Evolutionary conservation across 2,888 invertebrate species (phyloP).

Genomic region (Mythimna pallens): DNA sequence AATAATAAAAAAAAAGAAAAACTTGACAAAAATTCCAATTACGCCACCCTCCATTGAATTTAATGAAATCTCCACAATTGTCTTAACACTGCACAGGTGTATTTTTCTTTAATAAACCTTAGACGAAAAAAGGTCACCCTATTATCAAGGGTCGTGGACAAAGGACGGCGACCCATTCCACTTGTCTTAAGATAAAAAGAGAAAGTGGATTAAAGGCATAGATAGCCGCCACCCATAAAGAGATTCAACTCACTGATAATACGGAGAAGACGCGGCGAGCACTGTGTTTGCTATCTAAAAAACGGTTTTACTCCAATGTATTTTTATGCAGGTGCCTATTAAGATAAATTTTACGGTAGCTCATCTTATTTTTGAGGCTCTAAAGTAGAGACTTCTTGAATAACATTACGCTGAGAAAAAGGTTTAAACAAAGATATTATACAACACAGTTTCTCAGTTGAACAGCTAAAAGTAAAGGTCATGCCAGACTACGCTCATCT

Average conservation of each 20-base stretch:
- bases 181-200: conserved; percentile 84
- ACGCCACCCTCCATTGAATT: conserved; percentile 77
- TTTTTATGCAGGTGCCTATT: conserved; percentile 73
- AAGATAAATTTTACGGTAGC: conserved; percentile 71
- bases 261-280: conserved; percentile 62
- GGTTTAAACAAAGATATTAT: conserved; percentile 43
- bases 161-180: conserved; percentile 81
- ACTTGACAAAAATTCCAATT: conserved; percentile 75
- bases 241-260: conserved; percentile 66
- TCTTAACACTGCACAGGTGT: conserved; percentile 82
- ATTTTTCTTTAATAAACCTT: conserved; percentile 83
- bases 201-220: conserved; percentile 88
- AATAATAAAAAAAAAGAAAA: conserved; percentile 57
- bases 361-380: conserved; percentile 63
- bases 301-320: conserved; percentile 71
- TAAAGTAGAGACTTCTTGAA: conserved; percentile 52
- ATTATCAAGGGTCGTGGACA: conserved; percentile 82
- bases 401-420: conserved; percentile 46
- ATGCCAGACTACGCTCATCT: conserved; percentile 9
- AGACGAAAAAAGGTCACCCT: conserved; percentile 79
- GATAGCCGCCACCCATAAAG: conserved; percentile 77
- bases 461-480: conserved; percentile 4
- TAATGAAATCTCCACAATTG: conserved; percentile 80
- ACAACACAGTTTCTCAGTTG: conserved; percentile 19
- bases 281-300: conserved; percentile 68